Conservation (phyloP, 1,140 invertebrate genomes). For the Drosophila pseudoananassae region DNA sequence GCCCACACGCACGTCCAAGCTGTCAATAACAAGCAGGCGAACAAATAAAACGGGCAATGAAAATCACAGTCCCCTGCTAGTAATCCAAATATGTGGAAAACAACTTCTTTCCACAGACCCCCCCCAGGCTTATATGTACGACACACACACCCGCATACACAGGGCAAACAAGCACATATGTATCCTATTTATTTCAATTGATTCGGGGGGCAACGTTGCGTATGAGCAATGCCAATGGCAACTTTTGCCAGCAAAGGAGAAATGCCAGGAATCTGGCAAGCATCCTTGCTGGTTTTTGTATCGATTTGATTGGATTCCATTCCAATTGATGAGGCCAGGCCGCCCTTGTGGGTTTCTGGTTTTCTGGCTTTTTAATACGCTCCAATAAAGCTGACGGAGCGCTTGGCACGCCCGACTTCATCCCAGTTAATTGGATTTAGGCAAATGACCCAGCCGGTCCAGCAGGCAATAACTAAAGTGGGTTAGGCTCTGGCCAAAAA, state of each 20-base stretch:
- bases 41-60: constrained; percentile 37
- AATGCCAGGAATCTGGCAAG: constrained; percentile 37
- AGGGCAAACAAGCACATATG: constrained; percentile 15
- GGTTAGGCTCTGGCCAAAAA: constrained; percentile 24
- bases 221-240: constrained; percentile 50
- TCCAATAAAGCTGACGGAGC: constrained; percentile 57
- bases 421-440: constrained; percentile 71
- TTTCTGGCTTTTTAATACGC: constrained; percentile 73
- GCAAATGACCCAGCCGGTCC: constrained; percentile 31
- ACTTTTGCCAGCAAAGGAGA: constrained; percentile 13
- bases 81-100: constrained; percentile 45
- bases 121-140: neutral
- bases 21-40: constrained; percentile 50
- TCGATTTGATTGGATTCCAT: constrained; percentile 80
- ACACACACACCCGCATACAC: constrained; percentile 10
- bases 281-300: constrained; percentile 51
- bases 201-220: constrained; percentile 54
- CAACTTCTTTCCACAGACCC: constrained; percentile 21
- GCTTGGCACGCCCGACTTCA: neutral
- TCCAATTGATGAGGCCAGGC: constrained; percentile 41
- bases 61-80: constrained; percentile 39
- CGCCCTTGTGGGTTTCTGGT: constrained; percentile 53
- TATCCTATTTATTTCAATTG: constrained; percentile 71
- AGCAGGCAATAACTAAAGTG: constrained; percentile 23
- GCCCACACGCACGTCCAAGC: constrained; percentile 32